Evolutionary conservation across 2,888 invertebrate genomes (phyloP), one percentile per base, ranked within the genome.

Genomic region (Agonopterix alstromeriana): DNA sequence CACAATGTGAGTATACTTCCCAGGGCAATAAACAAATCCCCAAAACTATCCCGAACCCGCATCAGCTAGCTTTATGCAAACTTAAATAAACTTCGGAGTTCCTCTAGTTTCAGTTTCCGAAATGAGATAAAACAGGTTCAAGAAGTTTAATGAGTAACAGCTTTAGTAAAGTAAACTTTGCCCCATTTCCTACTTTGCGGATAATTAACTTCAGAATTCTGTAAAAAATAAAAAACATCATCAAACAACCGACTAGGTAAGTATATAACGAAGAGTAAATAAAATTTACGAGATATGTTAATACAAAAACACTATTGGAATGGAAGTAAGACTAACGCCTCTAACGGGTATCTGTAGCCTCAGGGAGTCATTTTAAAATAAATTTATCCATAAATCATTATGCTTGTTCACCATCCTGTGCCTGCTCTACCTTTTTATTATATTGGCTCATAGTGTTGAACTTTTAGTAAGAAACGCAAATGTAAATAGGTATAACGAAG

Each of bases 71-170:
- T 64, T 67, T 66, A 67, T 67, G 67, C 69, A 73, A 77, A 74
- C 72, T 76, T 70, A 63, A 67, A 66, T 64, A 68, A 67, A 70
- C 65, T 58, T 56, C 57, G 61, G 51, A 65, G 61, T 65, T 65
- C 56, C 59, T 58, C 61, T 65, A 67, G 65, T 60, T 71, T 69
- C 70, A 69, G 70, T 71, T 62, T 62, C 67, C 61, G 59, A 73
- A 74, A 72, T 73, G 73, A 77, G 78, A 80, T 81, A 77, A 78
- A 80, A 78, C 77, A 74, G 74, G 74, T 73, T 69, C 73, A 75
- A 72, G 74, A 70, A 79, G 69, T 78, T 77, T 74, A 77, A 77
- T 77, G 72, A 78, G 73, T 71, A 76, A 73, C 75, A 69, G 71
- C 67, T 74, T 75, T 58, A 55, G 62, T 58, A 60, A 60, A 59